These are phyloP conservation scores for Ctenochaetus hawaiiensis DNA, from an alignment of 2,797 vertebrate genomes.

Conservation along the genomic window DNA sequence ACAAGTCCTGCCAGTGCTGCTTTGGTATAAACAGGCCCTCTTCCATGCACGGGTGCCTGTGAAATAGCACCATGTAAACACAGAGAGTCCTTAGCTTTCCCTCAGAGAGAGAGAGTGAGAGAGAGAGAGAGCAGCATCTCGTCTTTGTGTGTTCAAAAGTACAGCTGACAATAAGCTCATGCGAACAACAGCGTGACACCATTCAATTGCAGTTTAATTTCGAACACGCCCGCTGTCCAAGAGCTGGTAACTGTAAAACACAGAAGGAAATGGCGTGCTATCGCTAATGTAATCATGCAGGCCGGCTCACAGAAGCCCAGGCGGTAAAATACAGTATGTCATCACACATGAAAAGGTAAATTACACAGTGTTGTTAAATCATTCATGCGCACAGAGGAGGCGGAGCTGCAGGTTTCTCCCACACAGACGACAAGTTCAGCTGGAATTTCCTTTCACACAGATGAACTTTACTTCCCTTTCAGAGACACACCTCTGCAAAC, in stretches of 20 bases:
- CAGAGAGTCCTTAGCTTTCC: not conserved
- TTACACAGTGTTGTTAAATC: constrained; percentile 17
- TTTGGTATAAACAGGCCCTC: constrained; percentile 36
- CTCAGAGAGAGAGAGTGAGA: not conserved
- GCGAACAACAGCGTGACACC: not conserved
- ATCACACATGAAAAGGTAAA: constrained; percentile 19
- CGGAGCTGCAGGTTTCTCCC: constrained; percentile 5
- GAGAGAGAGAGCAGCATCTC: not conserved
- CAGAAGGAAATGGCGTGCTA: not conserved
- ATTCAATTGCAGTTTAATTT: constrained; percentile 1
- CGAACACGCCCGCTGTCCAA: not conserved
- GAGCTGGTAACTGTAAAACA: constrained; percentile 21
- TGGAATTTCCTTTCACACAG: constrained; percentile 21
- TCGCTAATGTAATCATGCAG: not conserved
- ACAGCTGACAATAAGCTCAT: not conserved
- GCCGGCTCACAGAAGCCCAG: constrained; percentile 5
- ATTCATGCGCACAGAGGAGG: constrained; percentile 21
- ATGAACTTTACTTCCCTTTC: not conserved
- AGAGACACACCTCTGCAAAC: constrained; percentile 2
- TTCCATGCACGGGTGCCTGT: not conserved
- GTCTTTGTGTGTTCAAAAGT: constrained; percentile 2
- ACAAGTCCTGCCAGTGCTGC: constrained; percentile 5
- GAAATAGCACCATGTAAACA: constrained; percentile 28
- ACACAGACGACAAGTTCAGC: not conserved
- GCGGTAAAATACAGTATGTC: constrained; percentile 32